A percentile compares a stretch with the other conserved stretches of the same genome.
Evolutionary conservation across 2,888 invertebrate species (phyloP).

Genomic region (Epinotia ramella): DNA sequence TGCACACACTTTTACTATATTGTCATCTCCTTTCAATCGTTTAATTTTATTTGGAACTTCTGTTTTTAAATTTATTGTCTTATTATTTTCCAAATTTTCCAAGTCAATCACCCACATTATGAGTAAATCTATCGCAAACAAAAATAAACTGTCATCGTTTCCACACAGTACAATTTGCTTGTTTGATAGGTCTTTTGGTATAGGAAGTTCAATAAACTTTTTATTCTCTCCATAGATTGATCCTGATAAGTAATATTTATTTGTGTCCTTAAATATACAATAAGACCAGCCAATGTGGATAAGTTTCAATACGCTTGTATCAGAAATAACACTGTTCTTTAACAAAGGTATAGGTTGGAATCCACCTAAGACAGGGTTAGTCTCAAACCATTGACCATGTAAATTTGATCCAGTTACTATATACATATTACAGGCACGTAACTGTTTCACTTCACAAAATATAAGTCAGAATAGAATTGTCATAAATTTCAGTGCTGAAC

Average conservation of each 20-base stretch:
- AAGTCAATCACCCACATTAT: slow-evolving; percentile 64
- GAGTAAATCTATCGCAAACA: slow-evolving; percentile 57
- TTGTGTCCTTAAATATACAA: slow-evolving; percentile 65
- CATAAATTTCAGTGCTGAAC: too few relatives aligned
- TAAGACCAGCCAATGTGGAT: slow-evolving; percentile 73
- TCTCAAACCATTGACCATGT: slow-evolving; percentile 74
- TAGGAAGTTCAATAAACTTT: slow-evolving; percentile 56
- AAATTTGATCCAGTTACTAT: slow-evolving; percentile 72
- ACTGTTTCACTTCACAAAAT: not conserved
- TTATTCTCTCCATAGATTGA: slow-evolving; percentile 63
- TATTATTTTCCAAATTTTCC: slow-evolving; percentile 54
- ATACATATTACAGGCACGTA: slow-evolving; percentile 52
- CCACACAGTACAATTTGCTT: slow-evolving; percentile 60
- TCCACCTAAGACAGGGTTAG: slow-evolving; percentile 55
- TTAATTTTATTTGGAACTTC: slow-evolving; percentile 60
- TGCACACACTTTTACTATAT: slow-evolving; percentile 59
- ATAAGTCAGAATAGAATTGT: not conserved
- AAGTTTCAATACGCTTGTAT: slow-evolving; percentile 53
- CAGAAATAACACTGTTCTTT: slow-evolving; percentile 48
- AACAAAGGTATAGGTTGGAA: slow-evolving; percentile 55
- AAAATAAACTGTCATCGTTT: slow-evolving; percentile 67
- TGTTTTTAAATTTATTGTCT: slow-evolving; percentile 57
- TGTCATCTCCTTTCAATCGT: slow-evolving; percentile 51
- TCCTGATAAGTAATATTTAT: slow-evolving; percentile 66
- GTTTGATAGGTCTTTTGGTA: slow-evolving; percentile 58